Evolutionary conservation across 2,113 vertebrate species (phyloP).

Genomic region (Nibea coibor): DNA sequence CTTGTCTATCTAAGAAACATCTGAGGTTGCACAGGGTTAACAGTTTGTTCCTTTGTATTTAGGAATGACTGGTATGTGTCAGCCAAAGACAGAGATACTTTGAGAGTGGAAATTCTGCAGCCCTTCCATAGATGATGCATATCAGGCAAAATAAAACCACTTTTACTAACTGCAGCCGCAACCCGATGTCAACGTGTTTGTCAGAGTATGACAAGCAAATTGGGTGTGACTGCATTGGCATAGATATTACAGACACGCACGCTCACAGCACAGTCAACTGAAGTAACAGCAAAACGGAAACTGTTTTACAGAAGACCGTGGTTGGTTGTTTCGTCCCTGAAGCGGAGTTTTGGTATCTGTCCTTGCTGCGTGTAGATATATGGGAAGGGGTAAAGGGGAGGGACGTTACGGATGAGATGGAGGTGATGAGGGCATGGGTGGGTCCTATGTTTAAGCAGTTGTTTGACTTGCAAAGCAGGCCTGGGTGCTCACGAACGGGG

Average conservation of each 20-base stretch:
- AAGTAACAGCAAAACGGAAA: constrained; percentile 39
- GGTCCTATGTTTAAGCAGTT: constrained; percentile 53
- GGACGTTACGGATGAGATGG: constrained; percentile 21
- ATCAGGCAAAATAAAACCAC: constrained; percentile 35
- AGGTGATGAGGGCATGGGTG: constrained; percentile 58
- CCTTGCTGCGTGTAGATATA: constrained; percentile 17
- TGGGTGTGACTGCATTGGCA: constrained; percentile 31
- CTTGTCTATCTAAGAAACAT: constrained; percentile 41
- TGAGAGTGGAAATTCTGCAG: constrained; percentile 44
- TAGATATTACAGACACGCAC: constrained; percentile 33
- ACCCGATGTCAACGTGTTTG: constrained; percentile 24
- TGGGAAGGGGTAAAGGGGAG: constrained; percentile 33
- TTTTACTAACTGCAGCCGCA: constrained; percentile 28
- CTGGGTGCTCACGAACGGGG: constrained; percentile 46
- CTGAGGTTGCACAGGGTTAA: constrained; percentile 67
- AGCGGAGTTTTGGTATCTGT: constrained; percentile 32
- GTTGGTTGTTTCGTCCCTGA: constrained; percentile 30
- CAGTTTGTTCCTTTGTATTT: constrained; percentile 67
- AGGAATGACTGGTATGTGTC: constrained; percentile 77
- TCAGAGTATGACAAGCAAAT: constrained; percentile 45
- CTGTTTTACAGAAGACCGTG: constrained; percentile 16
- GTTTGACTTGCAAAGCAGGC: constrained; percentile 88
- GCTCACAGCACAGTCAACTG: constrained; percentile 16
- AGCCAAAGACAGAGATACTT: constrained; percentile 60
- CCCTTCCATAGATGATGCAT: constrained; percentile 41